Conservation (phyloP, 1,140 invertebrate genomes). For the Arion vulgaris region DNA sequence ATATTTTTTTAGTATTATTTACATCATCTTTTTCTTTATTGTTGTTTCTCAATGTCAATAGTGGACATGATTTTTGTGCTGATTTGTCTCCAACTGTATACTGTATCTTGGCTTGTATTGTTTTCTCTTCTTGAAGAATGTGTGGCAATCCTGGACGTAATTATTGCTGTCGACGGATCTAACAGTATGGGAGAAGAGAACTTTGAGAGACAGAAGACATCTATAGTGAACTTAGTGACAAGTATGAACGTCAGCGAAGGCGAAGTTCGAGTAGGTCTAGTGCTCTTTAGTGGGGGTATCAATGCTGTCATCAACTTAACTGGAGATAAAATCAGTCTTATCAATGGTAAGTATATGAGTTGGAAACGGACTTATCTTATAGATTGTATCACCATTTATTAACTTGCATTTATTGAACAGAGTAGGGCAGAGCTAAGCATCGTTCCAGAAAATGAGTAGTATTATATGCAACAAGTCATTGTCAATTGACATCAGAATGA, state of each 20-base stretch:
- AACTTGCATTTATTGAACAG: no score
- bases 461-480: no score
- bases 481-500: no score
- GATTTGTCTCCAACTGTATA: not conserved
- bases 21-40: not conserved
- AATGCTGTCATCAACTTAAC: not conserved
- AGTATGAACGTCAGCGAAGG: not conserved
- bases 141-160: conserved; percentile 2
- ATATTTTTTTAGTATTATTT: no score
- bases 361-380: no score
- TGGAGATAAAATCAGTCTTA: not conserved
- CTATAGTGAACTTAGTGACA: not conserved
- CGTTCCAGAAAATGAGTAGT: no score
- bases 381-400: no score
- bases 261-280: not conserved
- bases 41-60: not conserved
- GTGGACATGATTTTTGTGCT: not conserved
- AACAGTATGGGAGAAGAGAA: conserved; percentile 28
- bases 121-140: conserved; percentile 13
- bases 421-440: no score
- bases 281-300: not conserved
- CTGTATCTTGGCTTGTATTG: not conserved
- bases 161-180: conserved; percentile 21
- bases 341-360: not conserved
- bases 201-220: conserved; percentile 1